phyloP scores from a whole-genome alignment of 2,113 vertebrate species.

The Turnix velox region DNA sequence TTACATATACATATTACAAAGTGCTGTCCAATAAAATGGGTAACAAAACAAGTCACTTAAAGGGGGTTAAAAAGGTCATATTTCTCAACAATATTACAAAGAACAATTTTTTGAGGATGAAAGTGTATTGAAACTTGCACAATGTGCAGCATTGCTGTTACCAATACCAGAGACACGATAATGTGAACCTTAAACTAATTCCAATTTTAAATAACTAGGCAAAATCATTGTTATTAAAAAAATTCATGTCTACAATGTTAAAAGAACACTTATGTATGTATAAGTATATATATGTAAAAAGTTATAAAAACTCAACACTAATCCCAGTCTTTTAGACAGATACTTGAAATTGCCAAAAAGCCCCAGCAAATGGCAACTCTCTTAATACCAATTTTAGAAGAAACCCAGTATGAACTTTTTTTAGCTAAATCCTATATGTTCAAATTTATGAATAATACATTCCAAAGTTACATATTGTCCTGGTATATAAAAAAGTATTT shows the following conservation, averaged over 20 bases:
- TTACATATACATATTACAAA: not conserved
- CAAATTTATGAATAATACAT: not conserved
- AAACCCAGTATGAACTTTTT: not conserved
- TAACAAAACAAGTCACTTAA: not conserved
- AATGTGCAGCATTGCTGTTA: not conserved
- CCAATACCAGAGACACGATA: not conserved
- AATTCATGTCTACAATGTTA: not conserved
- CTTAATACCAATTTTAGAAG: not conserved
- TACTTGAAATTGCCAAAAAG: not conserved
- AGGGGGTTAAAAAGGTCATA: not conserved
- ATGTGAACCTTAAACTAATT: not conserved
- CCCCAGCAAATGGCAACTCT: not conserved
- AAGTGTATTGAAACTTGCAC: not conserved
- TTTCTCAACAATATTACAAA: not conserved
- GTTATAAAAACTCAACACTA: not conserved
- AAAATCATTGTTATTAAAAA: not conserved
- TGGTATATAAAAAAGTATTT: not conserved
- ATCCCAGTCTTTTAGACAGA: not conserved
- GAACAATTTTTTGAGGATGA: not conserved
- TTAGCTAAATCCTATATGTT: not conserved
- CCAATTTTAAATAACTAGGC: not conserved
- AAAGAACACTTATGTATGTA: not conserved
- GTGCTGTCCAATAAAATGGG: not conserved
- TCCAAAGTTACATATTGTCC: not conserved
- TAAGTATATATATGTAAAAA: not conserved